Base-by-base conservation (phyloP, 1,140 invertebrate genomes). In the Ptiloglossa arizonensis region DNA sequence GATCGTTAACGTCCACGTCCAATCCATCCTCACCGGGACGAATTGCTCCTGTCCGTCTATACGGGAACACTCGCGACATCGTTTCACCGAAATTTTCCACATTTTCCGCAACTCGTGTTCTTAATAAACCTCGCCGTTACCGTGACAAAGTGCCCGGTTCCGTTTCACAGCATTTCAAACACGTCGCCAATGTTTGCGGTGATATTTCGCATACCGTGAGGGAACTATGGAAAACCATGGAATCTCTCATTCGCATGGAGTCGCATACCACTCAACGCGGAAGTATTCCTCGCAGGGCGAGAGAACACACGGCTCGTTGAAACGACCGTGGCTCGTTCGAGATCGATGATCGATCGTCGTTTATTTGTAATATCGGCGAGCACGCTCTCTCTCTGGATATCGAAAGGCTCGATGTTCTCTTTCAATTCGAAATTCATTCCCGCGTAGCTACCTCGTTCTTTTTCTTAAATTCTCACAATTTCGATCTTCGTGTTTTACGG, bases 211-310 rank as follows among this genome's bases (percentile, higher is more conserved):
- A 72, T 72, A 72, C 70, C 57, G 15, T 62, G 29, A 24, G 69
- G 15, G 29, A 62, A 72, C 57, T 50, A 72, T 72, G 57, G 68
- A 72, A 72, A 72, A 46, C 69, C 69, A 72, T 17, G 24, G 44
- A 72, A 72, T 62, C 69, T 32, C 27, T 46, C 54, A 22, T 38
- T 68, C 35, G 15, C 22, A 24, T 17, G 22, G 4, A 32, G 5
- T 27, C 22, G 52, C 24, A 5, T 27, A 56, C 52, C 24, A 13
- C 22, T 15, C 3, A 56, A 56, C 54, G 1, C 32, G 19, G 38
- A 48, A 71, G 54, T n/a, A 0, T 38, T 27, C 9, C 4, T 44
- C n/a, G n/a, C n/a, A n/a, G n/a, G n/a, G n/a, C n/a, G n/a, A n/a
- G n/a, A n/a, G n/a, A n/a, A n/a, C n/a, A n/a, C n/a, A n/a, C n/a